Percentiles rank a stretch among this genome's conserved stretches.
phyloP scores from a whole-genome alignment of 1,140 invertebrate species.

The Macrotrachela quadricornifera region DNA sequence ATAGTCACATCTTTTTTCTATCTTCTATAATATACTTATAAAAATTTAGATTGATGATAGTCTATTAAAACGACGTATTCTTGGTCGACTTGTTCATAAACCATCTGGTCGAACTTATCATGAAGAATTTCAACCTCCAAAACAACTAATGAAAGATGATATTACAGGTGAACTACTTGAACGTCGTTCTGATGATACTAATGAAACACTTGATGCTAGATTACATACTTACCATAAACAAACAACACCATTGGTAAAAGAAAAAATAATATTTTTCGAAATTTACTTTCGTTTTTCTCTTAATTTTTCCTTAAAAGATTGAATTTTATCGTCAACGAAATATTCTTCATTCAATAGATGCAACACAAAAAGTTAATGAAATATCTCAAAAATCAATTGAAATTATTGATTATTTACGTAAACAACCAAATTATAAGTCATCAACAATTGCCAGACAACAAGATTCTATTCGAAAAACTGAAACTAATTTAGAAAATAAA shows the following conservation, averaged over 20 bases:
- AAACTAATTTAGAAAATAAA: too few species aligned
- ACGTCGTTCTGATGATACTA: constrained; percentile 70
- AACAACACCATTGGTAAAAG: constrained; percentile 55
- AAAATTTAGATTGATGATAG: constrained; percentile 51
- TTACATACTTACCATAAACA: constrained; percentile 61
- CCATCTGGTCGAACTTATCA: constrained; percentile 81
- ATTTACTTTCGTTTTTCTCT: too few species aligned
- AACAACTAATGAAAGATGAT: constrained; percentile 75
- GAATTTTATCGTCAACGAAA: not conserved
- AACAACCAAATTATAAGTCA: too few species aligned
- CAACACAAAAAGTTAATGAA: not conserved
- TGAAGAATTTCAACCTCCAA: constrained; percentile 83
- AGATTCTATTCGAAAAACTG: too few species aligned
- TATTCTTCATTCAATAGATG: constrained; percentile 2
- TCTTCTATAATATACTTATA: too few species aligned
- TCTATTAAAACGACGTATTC: constrained; percentile 70
- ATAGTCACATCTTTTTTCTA: too few species aligned
- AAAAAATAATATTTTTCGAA: too few species aligned
- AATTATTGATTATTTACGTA: too few species aligned
- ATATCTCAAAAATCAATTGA: not conserved
- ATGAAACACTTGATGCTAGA: constrained; percentile 61
- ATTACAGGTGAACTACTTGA: constrained; percentile 61
- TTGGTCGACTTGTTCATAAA: constrained; percentile 69
- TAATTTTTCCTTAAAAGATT: too few species aligned
- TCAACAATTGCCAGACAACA: too few species aligned